phyloP scores from a whole-genome alignment of 2,113 vertebrate species.

The Ochotona princeps region DNA sequence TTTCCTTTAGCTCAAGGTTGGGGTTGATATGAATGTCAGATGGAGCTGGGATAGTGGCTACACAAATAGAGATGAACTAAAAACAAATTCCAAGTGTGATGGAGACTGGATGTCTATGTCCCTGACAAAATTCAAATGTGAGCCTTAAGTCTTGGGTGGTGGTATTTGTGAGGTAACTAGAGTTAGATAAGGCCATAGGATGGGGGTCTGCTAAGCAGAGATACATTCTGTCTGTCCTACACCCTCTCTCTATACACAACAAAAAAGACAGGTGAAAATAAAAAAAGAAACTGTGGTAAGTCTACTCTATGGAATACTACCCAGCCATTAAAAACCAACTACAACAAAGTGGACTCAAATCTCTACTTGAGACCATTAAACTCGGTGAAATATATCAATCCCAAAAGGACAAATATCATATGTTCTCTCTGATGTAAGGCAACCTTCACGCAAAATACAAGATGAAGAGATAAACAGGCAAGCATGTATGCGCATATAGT shows the following conservation, averaged over 20 bases:
- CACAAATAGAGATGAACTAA: neutral
- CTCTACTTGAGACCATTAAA: too few relatives aligned
- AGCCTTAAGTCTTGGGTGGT: neutral
- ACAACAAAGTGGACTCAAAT: too few relatives aligned
- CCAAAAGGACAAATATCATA: too few relatives aligned
- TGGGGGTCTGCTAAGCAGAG: neutral
- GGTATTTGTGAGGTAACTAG: neutral
- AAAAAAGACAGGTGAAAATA: too few relatives aligned
- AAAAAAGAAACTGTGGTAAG: too few relatives aligned
- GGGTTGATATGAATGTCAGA: neutral
- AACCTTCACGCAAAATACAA: too few relatives aligned
- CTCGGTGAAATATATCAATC: too few relatives aligned
- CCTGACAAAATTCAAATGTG: neutral
- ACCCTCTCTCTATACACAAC: neutral
- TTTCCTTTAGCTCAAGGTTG: constrained; percentile 30
- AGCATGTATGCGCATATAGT: too few relatives aligned
- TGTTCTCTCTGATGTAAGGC: too few relatives aligned
- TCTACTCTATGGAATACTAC: too few relatives aligned
- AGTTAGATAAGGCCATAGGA: neutral
- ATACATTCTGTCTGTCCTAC: neutral
- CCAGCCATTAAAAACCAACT: too few relatives aligned
- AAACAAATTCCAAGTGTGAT: neutral
- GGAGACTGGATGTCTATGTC: neutral
- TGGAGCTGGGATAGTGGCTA: neutral
- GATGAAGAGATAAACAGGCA: too few relatives aligned